phyloP scores from a whole-genome alignment of 2,888 invertebrate species.

The Polydrusus pterygomalis region DNA sequence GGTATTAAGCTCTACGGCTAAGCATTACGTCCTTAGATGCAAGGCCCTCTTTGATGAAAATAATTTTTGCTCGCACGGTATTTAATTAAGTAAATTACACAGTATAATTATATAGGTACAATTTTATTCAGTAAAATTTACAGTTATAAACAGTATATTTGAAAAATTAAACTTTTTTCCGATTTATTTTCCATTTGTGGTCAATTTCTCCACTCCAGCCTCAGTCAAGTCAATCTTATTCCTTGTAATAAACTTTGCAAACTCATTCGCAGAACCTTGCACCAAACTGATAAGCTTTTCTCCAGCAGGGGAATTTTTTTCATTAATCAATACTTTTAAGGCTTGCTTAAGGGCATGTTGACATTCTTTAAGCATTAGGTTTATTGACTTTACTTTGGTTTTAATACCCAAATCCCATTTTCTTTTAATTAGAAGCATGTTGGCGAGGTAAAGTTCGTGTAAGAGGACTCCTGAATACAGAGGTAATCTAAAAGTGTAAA shows the following conservation, averaged over 20 bases:
- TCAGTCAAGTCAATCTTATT: conserved; percentile 65
- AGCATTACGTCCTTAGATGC: no score
- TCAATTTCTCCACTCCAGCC: neutral
- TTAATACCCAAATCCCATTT: conserved; percentile 69
- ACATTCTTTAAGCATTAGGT: conserved; percentile 72
- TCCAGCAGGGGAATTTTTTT: conserved; percentile 75
- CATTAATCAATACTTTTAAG: conserved; percentile 73
- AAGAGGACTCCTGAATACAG: conserved; percentile 86
- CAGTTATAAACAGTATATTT: neutral
- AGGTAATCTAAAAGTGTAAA: conserved; percentile 73
- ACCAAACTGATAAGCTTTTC: conserved; percentile 74
- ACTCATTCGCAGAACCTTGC: conserved; percentile 72
- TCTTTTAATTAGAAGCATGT: conserved; percentile 64
- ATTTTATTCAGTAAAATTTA: neutral
- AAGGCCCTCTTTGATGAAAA: no score
- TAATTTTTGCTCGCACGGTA: no score
- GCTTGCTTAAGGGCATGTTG: conserved; percentile 72
- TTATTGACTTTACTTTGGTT: conserved; percentile 69
- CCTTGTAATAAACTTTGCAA: conserved; percentile 73
- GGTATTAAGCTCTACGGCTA: no score
- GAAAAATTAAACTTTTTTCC: no score
- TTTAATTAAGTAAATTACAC: no score
- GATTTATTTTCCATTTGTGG: conserved; percentile 3
- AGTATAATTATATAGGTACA: neutral
- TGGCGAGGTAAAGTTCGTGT: conserved; percentile 75